A percentile compares a stretch with the other conserved stretches of the same genome.
These are phyloP conservation scores for Diprion similis DNA, from an alignment of 1,140 invertebrate genomes.

Conservation along the genomic window DNA sequence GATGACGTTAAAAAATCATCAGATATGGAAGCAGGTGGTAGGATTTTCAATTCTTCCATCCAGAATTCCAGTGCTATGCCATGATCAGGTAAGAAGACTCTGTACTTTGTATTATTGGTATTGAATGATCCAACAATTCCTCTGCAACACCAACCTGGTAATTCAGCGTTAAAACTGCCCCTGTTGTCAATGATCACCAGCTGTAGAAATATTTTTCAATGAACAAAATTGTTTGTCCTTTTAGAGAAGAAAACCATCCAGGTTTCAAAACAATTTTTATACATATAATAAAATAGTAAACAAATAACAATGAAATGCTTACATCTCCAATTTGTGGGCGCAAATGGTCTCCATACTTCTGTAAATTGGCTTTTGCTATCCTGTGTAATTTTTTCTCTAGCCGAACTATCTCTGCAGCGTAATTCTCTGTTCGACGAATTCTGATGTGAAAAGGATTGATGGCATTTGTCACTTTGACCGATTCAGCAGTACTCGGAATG, in stretches of 20 bases:
- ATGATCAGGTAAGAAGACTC: constrained; percentile 47
- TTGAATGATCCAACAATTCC: constrained; percentile 34
- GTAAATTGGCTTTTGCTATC: constrained; percentile 18
- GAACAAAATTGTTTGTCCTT: background rate
- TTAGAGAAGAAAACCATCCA: too few relatives aligned
- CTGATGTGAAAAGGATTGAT: constrained; percentile 41
- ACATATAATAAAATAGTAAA: constrained; percentile 3
- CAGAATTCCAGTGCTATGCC: constrained; percentile 35
- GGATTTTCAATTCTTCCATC: constrained; percentile 33
- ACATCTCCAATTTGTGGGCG: constrained; percentile 35
- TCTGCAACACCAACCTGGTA: constrained; percentile 41
- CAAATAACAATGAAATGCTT: constrained; percentile 26
- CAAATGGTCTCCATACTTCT: background rate
- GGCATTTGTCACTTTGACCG: constrained; percentile 43
- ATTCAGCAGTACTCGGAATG: constrained; percentile 33
- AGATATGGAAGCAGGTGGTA: constrained; percentile 24
- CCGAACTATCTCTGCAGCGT: constrained; percentile 13
- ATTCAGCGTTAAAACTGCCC: constrained; percentile 25
- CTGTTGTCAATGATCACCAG: constrained; percentile 30
- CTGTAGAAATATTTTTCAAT: constrained; percentile 26
- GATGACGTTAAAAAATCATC: constrained; percentile 38
- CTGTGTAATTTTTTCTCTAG: constrained; percentile 28
- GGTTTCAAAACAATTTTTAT: constrained; percentile 10
- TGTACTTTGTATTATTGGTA: constrained; percentile 29
- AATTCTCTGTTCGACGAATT: constrained; percentile 23